Percentiles rank a stretch among this genome's conserved stretches.
These are phyloP conservation scores for Callimorpha dominula DNA, from an alignment of 2,888 invertebrate species.

Conservation along the genomic window DNA sequence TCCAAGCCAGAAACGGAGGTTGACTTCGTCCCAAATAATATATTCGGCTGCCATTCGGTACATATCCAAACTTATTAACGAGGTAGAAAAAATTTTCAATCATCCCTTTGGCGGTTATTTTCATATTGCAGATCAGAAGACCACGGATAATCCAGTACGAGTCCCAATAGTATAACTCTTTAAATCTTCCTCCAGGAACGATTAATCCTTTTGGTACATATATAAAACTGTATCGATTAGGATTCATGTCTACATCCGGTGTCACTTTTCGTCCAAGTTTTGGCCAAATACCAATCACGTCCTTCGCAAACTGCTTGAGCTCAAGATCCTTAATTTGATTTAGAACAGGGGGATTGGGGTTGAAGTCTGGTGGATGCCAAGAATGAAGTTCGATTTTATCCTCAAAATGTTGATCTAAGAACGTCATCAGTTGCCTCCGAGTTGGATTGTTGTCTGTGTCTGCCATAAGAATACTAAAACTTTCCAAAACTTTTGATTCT, in stretches of 20 bases:
- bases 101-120: constrained; percentile 91
- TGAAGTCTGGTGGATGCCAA: constrained; percentile 89
- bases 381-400: constrained; percentile 87
- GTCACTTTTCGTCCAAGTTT: constrained; percentile 88
- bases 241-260: constrained; percentile 81
- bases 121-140: constrained; percentile 92
- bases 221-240: constrained; percentile 89
- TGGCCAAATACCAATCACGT: constrained; percentile 88
- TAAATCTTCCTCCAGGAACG: constrained; percentile 90
- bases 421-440: constrained; percentile 79
- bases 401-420: constrained; percentile 87
- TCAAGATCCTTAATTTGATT: constrained; percentile 87
- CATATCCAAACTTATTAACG: constrained; percentile 89
- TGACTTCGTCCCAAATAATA: constrained; percentile 92
- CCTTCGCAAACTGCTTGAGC: constrained; percentile 88
- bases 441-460: constrained; percentile 81
- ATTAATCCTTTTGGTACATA: constrained; percentile 90
- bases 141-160: constrained; percentile 95
- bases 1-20: constrained; percentile 90
- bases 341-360: constrained; percentile 88
- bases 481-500: constrained; percentile 86
- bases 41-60: constrained; percentile 93
- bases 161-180: constrained; percentile 95
- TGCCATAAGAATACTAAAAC: constrained; percentile 87
- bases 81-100: constrained; percentile 91